phyloP scores from a whole-genome alignment of 2,113 vertebrate species.

The Malurus elegans region DNA sequence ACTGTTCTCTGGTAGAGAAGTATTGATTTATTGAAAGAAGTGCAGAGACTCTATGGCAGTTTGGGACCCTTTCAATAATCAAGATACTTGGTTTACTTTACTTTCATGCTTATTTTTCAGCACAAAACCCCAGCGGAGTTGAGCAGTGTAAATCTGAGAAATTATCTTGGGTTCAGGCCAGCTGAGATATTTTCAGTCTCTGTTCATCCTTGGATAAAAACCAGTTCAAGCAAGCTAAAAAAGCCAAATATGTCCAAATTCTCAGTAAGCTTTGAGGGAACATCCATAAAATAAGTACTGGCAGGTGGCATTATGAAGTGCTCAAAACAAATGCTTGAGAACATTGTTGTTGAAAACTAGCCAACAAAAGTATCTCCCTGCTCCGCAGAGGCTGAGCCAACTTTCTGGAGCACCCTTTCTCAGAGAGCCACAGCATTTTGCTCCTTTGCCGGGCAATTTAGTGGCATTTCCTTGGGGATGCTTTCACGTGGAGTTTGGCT shows the following conservation, averaged over 20 bases:
- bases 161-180: constrained; percentile 61
- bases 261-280: constrained; percentile 13
- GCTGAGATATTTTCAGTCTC: constrained; percentile 57
- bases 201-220: constrained; percentile 68
- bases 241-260: constrained; percentile 53
- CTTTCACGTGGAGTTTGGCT: neutral
- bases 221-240: constrained; percentile 56
- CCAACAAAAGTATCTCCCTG: constrained; percentile 20
- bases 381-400: neutral
- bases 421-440: neutral
- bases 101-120: constrained; percentile 61
- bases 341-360: constrained; percentile 40
- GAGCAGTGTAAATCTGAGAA: constrained; percentile 57
- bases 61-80: constrained; percentile 36
- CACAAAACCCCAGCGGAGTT: neutral
- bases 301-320: constrained; percentile 55
- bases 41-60: neutral
- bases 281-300: constrained; percentile 6
- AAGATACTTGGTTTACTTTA: constrained; percentile 8
- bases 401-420: neutral
- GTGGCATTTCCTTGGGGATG: neutral
- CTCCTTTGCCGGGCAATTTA: neutral
- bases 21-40: constrained; percentile 6
- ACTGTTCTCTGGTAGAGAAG: neutral
- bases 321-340: constrained; percentile 63